Evolutionary conservation across 2,888 invertebrate species (phyloP).

Genomic region (Melieria omissa): DNA sequence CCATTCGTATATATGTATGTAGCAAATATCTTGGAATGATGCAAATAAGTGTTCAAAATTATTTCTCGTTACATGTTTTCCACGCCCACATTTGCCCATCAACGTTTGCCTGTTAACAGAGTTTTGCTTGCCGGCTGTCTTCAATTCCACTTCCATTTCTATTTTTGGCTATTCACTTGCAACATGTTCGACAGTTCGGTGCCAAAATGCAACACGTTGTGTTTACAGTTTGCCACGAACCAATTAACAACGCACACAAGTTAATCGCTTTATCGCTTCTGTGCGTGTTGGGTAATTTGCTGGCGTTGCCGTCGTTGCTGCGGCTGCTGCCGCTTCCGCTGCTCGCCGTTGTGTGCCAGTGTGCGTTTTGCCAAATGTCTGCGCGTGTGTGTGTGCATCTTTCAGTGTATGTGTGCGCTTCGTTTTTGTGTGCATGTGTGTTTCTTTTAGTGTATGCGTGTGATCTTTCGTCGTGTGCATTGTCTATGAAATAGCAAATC

Average conservation of each 20-base stretch:
- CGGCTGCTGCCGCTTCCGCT: slow-evolving; percentile 6
- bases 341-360: neutral
- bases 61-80: neutral
- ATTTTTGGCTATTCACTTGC: slow-evolving; percentile 9
- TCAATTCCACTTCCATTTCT: slow-evolving; percentile 13
- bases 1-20: too few relatives aligned
- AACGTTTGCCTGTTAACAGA: neutral
- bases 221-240: slow-evolving; percentile 50
- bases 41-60: neutral
- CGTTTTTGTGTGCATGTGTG: neutral
- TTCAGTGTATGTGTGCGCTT: neutral
- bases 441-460: neutral
- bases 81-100: too few relatives aligned
- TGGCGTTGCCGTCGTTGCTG: slow-evolving; percentile 21
- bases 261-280: slow-evolving; percentile 36
- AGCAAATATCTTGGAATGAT: neutral
- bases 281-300: slow-evolving; percentile 18
- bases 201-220: slow-evolving; percentile 47
- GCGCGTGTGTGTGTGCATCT: neutral
- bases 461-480: too few relatives aligned
- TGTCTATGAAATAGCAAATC: too few relatives aligned
- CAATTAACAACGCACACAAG: slow-evolving; percentile 30
- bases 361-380: neutral
- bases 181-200: slow-evolving; percentile 15
- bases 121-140: neutral